Evolutionary conservation across 2,888 invertebrate species (phyloP).

Genomic region (Zaprionus obscuricornis): DNA sequence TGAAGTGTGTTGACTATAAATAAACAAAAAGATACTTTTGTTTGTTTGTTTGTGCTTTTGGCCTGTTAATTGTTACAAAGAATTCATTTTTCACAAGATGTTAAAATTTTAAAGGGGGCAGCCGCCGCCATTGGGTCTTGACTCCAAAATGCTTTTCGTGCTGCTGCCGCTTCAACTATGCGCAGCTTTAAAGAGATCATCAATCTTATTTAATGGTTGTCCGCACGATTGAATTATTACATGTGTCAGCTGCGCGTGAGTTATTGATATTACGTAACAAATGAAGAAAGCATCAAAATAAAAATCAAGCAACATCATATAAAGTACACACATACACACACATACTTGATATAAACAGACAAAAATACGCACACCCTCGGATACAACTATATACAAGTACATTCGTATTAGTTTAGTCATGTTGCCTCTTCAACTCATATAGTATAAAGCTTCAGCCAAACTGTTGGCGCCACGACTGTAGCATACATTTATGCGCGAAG

Average conservation of each 20-base stretch:
- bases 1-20: constrained; percentile 50
- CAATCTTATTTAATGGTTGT: constrained; percentile 82
- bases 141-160: constrained; percentile 21
- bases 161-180: constrained; percentile 3
- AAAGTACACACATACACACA: constrained; percentile 36
- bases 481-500: constrained; percentile 35
- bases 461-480: constrained; percentile 22
- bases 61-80: constrained; percentile 61
- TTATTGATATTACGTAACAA: constrained; percentile 76
- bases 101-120: constrained; percentile 53
- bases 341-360: constrained; percentile 3
- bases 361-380: not conserved
- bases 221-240: constrained; percentile 81
- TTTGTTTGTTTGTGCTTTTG: constrained; percentile 18
- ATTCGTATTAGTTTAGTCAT: constrained; percentile 27
- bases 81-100: constrained; percentile 65
- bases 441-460: not conserved
- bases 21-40: constrained; percentile 45
- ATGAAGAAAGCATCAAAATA: constrained; percentile 68
- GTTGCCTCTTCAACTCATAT: not conserved
- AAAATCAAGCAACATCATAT: constrained; percentile 65
- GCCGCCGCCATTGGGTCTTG: constrained; percentile 64
- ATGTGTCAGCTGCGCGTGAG: constrained; percentile 80
- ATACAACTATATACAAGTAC: not conserved
- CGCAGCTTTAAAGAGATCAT: constrained; percentile 74